Evolutionary conservation across 1,140 invertebrate genomes (phyloP).

Genomic region (Kradibia gibbosae): DNA sequence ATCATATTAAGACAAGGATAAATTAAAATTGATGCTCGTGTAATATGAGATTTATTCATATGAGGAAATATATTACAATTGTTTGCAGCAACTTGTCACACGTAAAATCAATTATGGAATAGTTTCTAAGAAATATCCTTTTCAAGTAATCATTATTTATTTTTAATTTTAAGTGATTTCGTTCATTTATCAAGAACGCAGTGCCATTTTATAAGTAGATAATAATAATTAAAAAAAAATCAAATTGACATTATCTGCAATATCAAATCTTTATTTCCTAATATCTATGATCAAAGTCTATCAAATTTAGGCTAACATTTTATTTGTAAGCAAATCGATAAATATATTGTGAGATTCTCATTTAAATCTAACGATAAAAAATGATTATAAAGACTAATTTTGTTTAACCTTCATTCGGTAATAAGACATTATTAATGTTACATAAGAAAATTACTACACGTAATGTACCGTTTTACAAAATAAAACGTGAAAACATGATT

Average conservation of each 20-base stretch:
- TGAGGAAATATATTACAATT: slow-evolving; percentile 1
- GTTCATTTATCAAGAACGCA: background rate
- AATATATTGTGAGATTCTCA: slow-evolving; percentile 1
- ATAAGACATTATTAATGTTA: slow-evolving; percentile 45
- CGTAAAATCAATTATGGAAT: slow-evolving; percentile 19
- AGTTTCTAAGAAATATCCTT: slow-evolving; percentile 10
- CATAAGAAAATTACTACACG: background rate
- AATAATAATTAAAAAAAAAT: background rate
- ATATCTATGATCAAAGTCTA: background rate
- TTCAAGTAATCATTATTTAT: slow-evolving; percentile 15
- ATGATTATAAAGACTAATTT: slow-evolving; percentile 37
- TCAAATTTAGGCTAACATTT: background rate
- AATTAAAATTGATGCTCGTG: background rate
- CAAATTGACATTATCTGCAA: background rate
- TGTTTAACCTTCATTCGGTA: slow-evolving; percentile 31
- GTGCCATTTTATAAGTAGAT: background rate
- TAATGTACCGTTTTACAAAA: slow-evolving; percentile 20
- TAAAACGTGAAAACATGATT: background rate
- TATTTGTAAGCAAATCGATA: background rate
- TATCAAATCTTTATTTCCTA: background rate
- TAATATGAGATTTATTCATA: background rate
- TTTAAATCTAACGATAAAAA: slow-evolving; percentile 23
- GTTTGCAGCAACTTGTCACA: slow-evolving; percentile 18
- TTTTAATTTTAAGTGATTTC: slow-evolving; percentile 23
- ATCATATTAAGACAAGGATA: background rate